These are phyloP conservation scores for Peromyscus nudipes DNA, from an alignment of 2,797 vertebrate species.

Conservation along the genomic window DNA sequence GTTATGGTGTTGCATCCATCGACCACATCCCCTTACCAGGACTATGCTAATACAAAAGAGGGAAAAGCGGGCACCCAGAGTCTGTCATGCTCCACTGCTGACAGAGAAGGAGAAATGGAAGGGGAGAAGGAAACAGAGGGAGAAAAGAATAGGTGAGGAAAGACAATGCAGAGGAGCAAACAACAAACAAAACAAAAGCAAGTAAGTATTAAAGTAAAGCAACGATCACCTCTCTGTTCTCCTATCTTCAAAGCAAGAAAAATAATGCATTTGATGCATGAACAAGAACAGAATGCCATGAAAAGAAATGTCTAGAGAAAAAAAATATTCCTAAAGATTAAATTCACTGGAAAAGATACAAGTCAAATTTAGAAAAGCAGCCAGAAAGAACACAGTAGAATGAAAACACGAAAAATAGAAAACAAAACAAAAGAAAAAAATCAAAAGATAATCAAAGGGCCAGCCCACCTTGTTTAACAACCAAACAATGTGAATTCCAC, in stretches of 20 bases:
- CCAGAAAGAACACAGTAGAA: conserved; percentile 54
- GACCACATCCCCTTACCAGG: neutral
- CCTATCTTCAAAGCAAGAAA: neutral
- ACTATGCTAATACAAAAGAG: neutral
- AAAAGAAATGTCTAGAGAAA: conserved; percentile 52
- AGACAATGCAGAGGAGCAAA: neutral
- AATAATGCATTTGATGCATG: conserved; percentile 3
- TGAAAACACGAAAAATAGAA: conserved; percentile 40
- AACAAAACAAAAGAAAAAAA: conserved; percentile 46
- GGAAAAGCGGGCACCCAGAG: neutral
- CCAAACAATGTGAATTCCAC: neutral
- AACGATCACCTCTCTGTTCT: neutral
- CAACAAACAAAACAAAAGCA: conserved; percentile 11
- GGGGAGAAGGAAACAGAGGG: neutral
- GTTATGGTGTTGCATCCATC: neutral
- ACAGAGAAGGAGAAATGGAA: neutral
- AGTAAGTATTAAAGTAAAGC: neutral
- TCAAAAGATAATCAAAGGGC: conserved; percentile 4
- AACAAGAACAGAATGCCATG: conserved; percentile 38
- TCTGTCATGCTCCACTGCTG: neutral
- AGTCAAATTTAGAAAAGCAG: conserved; percentile 66
- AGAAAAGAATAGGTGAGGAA: neutral
- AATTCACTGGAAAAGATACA: conserved; percentile 65
- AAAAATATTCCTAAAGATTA: conserved; percentile 36
- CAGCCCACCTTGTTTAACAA: neutral